Conservation (phyloP, 2,797 vertebrate genomes). For the Cossypha polioptera region DNA sequence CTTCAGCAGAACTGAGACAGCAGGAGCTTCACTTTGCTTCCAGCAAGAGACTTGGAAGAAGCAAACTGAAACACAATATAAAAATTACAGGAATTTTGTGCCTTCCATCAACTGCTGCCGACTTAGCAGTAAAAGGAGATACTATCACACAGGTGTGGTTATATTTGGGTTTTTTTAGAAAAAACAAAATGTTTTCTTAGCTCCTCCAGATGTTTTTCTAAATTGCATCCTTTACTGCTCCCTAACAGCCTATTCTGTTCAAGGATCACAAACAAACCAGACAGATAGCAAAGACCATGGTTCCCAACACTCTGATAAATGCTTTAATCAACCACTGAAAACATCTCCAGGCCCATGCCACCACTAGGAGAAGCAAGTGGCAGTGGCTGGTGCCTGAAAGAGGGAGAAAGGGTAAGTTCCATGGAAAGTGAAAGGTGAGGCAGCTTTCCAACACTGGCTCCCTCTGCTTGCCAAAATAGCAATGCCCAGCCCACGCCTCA, state of each 20-base stretch:
- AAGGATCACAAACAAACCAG: neutral
- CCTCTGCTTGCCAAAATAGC: conserved; percentile 27
- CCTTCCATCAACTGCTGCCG: neutral
- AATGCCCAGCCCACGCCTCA: conserved; percentile 12
- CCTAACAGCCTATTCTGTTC: neutral
- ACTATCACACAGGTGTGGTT: neutral
- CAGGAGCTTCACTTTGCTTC: neutral
- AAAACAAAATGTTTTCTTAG: neutral
- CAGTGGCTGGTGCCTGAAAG: neutral
- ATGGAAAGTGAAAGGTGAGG: conserved; percentile 53
- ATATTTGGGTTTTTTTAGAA: neutral
- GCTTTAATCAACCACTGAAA: neutral
- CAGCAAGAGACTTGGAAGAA: neutral
- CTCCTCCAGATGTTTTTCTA: neutral
- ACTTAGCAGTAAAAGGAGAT: neutral
- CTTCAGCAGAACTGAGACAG: neutral
- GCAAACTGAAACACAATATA: neutral
- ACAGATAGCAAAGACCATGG: neutral
- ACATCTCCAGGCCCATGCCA: neutral
- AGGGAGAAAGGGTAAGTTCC: conserved; percentile 47
- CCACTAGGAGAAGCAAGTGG: neutral
- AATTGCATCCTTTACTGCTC: neutral
- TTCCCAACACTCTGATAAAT: neutral
- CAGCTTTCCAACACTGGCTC: conserved; percentile 40
- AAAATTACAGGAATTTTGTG: neutral